Evolutionary conservation across 2,113 vertebrate genomes (phyloP).

Genomic region (Ceyx cyanopectus): DNA sequence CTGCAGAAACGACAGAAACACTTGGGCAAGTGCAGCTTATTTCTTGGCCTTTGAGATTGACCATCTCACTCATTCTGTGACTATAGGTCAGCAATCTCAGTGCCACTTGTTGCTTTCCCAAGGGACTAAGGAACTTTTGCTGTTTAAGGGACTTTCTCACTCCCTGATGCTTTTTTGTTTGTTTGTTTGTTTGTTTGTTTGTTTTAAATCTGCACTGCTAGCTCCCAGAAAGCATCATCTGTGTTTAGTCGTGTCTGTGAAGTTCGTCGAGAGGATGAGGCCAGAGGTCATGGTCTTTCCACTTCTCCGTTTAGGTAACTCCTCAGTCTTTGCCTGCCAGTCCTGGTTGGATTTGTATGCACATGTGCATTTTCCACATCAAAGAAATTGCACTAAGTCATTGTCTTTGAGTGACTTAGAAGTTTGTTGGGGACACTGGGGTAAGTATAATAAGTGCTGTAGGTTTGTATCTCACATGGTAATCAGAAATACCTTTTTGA

Average conservation of each 20-base stretch:
- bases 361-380: not conserved
- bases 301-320: conserved; percentile 79
- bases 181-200: conserved; percentile 53
- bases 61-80: not conserved
- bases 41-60: not conserved
- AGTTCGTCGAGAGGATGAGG: conserved; percentile 78
- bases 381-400: conserved; percentile 30
- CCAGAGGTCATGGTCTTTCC: conserved; percentile 62
- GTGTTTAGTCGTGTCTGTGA: conserved; percentile 89
- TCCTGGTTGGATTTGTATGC: conserved; percentile 26
- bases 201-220: conserved; percentile 58
- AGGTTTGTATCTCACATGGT: not conserved
- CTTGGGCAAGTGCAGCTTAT: not conserved
- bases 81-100: not conserved
- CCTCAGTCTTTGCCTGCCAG: conserved; percentile 2
- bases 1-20: not conserved
- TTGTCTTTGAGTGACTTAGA: conserved; percentile 31
- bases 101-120: not conserved
- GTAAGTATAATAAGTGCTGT: not conserved
- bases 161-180: conserved; percentile 17
- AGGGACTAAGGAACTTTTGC: not conserved
- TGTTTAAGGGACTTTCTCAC: not conserved
- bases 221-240: conserved; percentile 78
- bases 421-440: not conserved
- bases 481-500: not conserved